Percentiles rank a stretch among this genome's conserved stretches.
Conservation (phyloP, 1,140 invertebrate species). For the Apolygus lucorum region DNA sequence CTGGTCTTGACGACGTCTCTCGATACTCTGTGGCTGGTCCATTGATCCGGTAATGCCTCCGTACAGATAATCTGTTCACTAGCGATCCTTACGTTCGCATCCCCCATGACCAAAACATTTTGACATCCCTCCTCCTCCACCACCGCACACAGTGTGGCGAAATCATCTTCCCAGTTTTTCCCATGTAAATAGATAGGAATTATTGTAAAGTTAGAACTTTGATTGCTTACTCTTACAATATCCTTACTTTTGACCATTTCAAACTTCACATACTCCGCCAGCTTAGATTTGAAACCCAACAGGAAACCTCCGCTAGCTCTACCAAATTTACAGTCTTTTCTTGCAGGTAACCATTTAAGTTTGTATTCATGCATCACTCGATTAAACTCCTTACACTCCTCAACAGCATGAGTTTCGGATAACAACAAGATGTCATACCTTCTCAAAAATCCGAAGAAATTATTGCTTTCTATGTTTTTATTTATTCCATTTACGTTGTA, state of each 20-base stretch:
- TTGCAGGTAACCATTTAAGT: not conserved
- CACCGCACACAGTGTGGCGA: not conserved
- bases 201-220: not conserved
- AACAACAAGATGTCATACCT: not conserved
- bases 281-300: not conserved
- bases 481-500: not conserved
- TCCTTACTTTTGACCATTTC: not conserved
- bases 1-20: not conserved
- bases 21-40: not conserved
- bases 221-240: not conserved
- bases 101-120: not conserved
- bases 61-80: not conserved
- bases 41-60: not conserved
- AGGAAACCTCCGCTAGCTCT: constrained; percentile 9
- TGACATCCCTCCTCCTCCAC: not conserved
- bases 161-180: not conserved
- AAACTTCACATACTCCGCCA: not conserved
- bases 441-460: not conserved
- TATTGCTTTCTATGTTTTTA: not conserved
- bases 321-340: not conserved
- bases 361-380: not conserved
- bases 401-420: not conserved
- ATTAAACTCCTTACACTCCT: not conserved
- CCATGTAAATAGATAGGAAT: not conserved
- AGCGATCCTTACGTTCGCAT: not conserved